Evolutionary conservation across 1,140 invertebrate species (phyloP).

Genomic region (Helicoverpa zea): DNA sequence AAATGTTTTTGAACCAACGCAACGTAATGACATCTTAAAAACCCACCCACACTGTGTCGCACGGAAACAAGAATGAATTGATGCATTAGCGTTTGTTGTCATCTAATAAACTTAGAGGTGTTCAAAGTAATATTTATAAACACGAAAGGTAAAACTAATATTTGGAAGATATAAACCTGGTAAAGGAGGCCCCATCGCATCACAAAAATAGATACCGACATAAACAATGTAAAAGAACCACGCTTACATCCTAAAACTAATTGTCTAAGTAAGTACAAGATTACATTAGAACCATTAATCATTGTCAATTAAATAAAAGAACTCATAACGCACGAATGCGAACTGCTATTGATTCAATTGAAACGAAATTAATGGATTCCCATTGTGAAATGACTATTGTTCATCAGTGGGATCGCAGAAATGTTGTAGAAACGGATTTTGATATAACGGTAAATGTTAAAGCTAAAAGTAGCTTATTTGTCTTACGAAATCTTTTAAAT

Average conservation of each 20-base stretch:
- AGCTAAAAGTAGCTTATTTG: neutral
- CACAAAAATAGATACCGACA: neutral
- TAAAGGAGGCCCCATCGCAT: neutral
- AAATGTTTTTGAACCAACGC: too few species aligned
- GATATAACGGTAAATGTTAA: neutral
- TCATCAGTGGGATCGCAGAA: neutral
- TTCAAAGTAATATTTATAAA: too few species aligned
- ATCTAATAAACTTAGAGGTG: too few species aligned
- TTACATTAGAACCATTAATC: slow-evolving; percentile 43
- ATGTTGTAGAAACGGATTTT: slow-evolving; percentile 6
- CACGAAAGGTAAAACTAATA: too few species aligned
- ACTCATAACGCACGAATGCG: slow-evolving; percentile 47
- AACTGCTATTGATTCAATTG: slow-evolving; percentile 39
- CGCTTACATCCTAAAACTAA: neutral
- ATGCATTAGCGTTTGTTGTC: too few species aligned
- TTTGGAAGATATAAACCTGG: too few species aligned
- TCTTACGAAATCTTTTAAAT: neutral
- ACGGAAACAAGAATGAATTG: too few species aligned
- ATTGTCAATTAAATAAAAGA: slow-evolving; percentile 53
- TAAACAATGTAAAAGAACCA: slow-evolving; percentile 1
- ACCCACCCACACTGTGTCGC: too few species aligned
- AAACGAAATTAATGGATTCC: slow-evolving; percentile 30
- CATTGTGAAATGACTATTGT: slow-evolving; percentile 34
- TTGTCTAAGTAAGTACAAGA: slow-evolving; percentile 33
- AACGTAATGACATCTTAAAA: too few species aligned